Conservation (phyloP, 2,113 vertebrate genomes). For the Misgurnus anguillicaudatus region DNA sequence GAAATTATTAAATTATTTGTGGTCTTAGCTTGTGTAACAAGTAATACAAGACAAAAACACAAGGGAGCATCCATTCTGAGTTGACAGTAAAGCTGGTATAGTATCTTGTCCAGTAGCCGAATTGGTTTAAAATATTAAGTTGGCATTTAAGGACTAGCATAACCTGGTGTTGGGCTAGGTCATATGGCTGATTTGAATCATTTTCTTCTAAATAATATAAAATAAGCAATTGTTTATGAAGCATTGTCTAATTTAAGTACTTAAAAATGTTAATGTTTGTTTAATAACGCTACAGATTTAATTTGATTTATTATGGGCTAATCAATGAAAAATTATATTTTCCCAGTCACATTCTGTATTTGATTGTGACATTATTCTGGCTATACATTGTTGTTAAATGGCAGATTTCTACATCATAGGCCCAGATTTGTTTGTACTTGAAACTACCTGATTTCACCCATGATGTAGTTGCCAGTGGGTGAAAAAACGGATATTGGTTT, state of each 20-base stretch:
- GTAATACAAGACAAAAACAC: slow-evolving; percentile 5
- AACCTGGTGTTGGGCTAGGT: not conserved
- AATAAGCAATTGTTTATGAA: too few relatives aligned
- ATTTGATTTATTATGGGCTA: too few relatives aligned
- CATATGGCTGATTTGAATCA: not conserved
- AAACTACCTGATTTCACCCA: not conserved
- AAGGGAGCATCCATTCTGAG: not conserved
- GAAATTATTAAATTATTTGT: not conserved
- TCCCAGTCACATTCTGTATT: too few relatives aligned
- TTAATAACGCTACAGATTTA: too few relatives aligned
- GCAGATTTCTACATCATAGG: not conserved
- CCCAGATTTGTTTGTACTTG: not conserved
- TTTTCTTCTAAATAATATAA: too few relatives aligned
- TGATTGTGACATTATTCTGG: not conserved
- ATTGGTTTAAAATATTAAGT: too few relatives aligned
- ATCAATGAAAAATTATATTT: too few relatives aligned
- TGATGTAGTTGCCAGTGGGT: not conserved
- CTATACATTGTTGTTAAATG: not conserved
- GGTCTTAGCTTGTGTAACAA: not conserved
- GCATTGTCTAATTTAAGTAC: too few relatives aligned
- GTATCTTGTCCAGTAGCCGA: too few relatives aligned
- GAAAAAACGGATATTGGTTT: not conserved
- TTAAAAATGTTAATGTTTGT: too few relatives aligned
- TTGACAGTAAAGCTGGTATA: not conserved
- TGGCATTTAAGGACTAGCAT: not conserved